Evolutionary conservation across 1,140 invertebrate species (phyloP).

Genomic region (Macrobrachium rosenbergii): DNA sequence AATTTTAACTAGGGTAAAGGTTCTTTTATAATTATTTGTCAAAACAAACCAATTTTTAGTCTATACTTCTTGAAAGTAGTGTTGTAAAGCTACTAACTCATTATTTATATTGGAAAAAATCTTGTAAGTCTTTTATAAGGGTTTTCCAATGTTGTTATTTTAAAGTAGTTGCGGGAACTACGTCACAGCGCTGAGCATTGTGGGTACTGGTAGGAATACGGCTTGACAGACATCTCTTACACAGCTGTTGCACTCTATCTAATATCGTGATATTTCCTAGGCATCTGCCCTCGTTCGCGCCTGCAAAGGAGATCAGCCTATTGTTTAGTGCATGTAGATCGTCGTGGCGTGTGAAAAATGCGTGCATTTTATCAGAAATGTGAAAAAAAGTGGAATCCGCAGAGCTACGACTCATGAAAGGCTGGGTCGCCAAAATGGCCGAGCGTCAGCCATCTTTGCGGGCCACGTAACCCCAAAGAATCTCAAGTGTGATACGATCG

Average conservation of each 20-base stretch:
- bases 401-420: conserved; percentile 26
- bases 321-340: not conserved
- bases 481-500: not conserved
- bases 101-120: too few relatives aligned
- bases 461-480: conserved; percentile 43
- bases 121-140: too few relatives aligned
- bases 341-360: not conserved
- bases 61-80: too few relatives aligned
- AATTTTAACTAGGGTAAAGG: too few relatives aligned
- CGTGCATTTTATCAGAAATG: not conserved
- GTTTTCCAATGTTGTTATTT: conserved; percentile 14
- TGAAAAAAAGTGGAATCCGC: conserved; percentile 2
- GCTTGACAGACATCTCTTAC: conserved; percentile 43
- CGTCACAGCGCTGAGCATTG: conserved; percentile 58
- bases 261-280: conserved; percentile 41
- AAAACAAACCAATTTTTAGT: too few relatives aligned
- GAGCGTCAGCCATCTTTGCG: conserved; percentile 60
- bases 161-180: conserved; percentile 11
- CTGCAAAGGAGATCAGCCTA: not conserved
- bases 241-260: conserved; percentile 15
- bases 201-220: conserved; percentile 58
- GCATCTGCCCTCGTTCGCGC: conserved; percentile 8
- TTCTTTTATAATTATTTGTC: too few relatives aligned
- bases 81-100: too few relatives aligned
- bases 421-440: conserved; percentile 47